Conservation (phyloP, 2,888 invertebrate genomes). For the Nebria brevicollis region DNA sequence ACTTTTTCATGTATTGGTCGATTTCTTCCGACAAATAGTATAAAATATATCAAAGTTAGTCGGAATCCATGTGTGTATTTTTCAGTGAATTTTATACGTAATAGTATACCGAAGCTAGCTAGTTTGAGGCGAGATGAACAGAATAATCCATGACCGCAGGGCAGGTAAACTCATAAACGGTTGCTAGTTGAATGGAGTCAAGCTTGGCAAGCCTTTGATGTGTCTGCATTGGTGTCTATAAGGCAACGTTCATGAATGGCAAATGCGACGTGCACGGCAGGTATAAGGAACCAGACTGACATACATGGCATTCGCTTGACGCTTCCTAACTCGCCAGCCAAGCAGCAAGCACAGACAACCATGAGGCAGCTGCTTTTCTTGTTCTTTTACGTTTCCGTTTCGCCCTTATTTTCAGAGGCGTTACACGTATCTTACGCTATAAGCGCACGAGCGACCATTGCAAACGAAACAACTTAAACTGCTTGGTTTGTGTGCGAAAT, state of each 20-base stretch:
- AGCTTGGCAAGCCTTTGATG: constrained; percentile 7
- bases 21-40: not conserved
- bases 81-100: not conserved
- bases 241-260: constrained; percentile 7
- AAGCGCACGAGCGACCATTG: not conserved
- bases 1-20: too few relatives aligned
- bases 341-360: not conserved
- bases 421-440: not conserved
- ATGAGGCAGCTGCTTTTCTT: not conserved
- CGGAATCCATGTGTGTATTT: not conserved
- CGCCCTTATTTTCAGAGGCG: not conserved
- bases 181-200: constrained; percentile 50
- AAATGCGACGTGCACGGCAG: constrained; percentile 11
- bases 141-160: constrained; percentile 47
- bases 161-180: constrained; percentile 53
- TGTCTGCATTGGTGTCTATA: constrained; percentile 5
- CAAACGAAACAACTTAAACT: not conserved
- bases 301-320: constrained; percentile 2
- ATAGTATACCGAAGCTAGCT: not conserved
- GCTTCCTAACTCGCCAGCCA: not conserved
- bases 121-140: constrained; percentile 11
- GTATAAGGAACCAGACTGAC: not conserved
- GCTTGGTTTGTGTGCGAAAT: not conserved
- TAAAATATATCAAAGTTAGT: not conserved
- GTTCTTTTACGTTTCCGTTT: not conserved